A percentile compares a stretch with the other conserved stretches of the same genome.
Evolutionary conservation across 1,140 invertebrate species (phyloP).

Genomic region (Argopecten irradians): DNA sequence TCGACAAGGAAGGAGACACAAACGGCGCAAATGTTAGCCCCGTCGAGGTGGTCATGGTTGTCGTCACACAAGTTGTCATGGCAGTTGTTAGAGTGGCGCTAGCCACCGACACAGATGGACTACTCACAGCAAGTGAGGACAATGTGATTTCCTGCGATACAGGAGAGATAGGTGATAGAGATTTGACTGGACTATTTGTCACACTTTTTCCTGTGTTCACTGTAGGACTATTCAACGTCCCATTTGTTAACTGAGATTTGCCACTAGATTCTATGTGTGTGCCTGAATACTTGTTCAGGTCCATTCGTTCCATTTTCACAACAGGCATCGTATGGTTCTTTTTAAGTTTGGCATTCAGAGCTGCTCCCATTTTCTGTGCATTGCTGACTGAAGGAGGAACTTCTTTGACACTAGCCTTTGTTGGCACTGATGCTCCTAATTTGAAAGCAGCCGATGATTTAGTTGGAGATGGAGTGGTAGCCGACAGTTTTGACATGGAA

Average conservation of each 20-base stretch:
- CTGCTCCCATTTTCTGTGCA: conserved; percentile 56
- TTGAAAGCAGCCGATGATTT: conserved; percentile 27
- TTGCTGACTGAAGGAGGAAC: conserved; percentile 59
- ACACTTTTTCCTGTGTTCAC: conserved; percentile 13
- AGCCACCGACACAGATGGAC: conserved; percentile 42
- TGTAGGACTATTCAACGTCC: conserved; percentile 37
- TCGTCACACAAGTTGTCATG: conserved; percentile 41
- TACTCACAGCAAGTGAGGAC: conserved; percentile 29
- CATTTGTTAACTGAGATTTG: background rate
- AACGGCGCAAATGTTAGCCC: background rate
- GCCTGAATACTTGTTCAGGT: conserved; percentile 36
- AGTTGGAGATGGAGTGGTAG: conserved; percentile 33
- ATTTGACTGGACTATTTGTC: background rate
- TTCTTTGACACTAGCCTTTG: conserved; percentile 71
- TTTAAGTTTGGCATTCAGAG: conserved; percentile 41
- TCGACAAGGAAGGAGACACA: conserved; percentile 21
- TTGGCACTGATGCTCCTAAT: conserved; percentile 48
- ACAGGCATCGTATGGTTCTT: conserved; percentile 71
- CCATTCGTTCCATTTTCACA: conserved; percentile 76
- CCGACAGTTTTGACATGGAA: background rate
- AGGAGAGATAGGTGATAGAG: conserved; percentile 37
- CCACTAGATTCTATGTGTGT: background rate
- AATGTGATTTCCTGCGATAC: conserved; percentile 36
- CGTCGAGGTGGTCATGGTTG: conserved; percentile 39
- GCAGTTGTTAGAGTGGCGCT: conserved; percentile 46